A percentile compares a stretch with the other conserved stretches of the same genome.
Conservation (phyloP, 2,888 invertebrate species). For the Yponomeuta plumbellus region DNA sequence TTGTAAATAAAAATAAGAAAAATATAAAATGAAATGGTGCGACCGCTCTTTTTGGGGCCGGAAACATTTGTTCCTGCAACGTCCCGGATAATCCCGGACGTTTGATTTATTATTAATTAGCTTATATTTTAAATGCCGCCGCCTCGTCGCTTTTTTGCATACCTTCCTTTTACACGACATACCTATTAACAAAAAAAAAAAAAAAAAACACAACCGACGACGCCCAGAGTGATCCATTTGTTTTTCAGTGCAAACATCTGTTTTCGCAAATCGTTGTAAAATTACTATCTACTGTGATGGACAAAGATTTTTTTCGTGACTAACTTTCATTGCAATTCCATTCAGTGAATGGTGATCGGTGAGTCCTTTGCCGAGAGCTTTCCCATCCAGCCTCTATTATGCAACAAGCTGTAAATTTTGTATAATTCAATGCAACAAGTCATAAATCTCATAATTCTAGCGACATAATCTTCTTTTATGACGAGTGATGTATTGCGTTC, state of each 20-base stretch:
- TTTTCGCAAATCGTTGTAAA: not conserved
- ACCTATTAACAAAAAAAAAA: not conserved
- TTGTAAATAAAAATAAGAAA: slow-evolving; percentile 73
- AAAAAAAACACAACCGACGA: not conserved
- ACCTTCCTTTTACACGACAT: too few relatives aligned
- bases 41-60: slow-evolving; percentile 53
- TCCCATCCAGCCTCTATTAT: slow-evolving; percentile 8
- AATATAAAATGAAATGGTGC: slow-evolving; percentile 53
- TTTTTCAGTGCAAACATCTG: not conserved
- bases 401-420: slow-evolving; percentile 11
- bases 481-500: slow-evolving; percentile 67
- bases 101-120: slow-evolving; percentile 75
- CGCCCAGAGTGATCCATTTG: not conserved
- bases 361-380: not conserved
- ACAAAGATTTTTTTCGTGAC: not conserved
- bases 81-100: slow-evolving; percentile 64
- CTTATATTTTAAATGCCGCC: slow-evolving; percentile 31
- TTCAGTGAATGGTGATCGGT: slow-evolving; percentile 1
- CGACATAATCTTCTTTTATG: slow-evolving; percentile 46
- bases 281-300: not conserved
- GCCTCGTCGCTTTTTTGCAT: slow-evolving; percentile 10
- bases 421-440: slow-evolving; percentile 9
- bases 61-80: slow-evolving; percentile 70
- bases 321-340: not conserved
- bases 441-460: slow-evolving; percentile 14